A percentile compares a stretch with the other conserved stretches of the same genome.
These are phyloP conservation scores for Dermolepida albohirtum DNA, from an alignment of 2,888 invertebrate genomes.

Conservation along the genomic window DNA sequence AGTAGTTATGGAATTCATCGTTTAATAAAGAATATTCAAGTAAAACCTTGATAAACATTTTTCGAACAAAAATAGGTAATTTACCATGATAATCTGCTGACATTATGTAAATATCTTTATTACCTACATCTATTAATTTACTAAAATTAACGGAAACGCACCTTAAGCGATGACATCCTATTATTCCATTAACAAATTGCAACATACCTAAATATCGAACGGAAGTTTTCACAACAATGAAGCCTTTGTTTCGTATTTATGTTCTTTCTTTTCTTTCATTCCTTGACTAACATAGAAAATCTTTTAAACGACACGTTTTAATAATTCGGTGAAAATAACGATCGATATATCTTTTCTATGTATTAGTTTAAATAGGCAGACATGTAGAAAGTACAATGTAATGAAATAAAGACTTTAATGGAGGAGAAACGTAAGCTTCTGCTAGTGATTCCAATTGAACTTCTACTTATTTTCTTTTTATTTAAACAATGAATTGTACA, in stretches of 20 bases:
- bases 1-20: too few relatives aligned
- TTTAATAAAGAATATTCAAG: too few relatives aligned
- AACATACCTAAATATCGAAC: constrained; percentile 1
- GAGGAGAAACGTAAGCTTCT: background rate
- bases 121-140: background rate
- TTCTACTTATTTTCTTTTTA: too few relatives aligned
- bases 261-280: background rate
- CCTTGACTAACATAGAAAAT: constrained; percentile 19
- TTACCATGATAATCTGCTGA: constrained; percentile 2
- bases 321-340: constrained; percentile 20
- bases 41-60: background rate
- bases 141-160: constrained; percentile 12
- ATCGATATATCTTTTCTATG: background rate
- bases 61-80: background rate
- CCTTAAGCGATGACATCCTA: constrained; percentile 11
- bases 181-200: constrained; percentile 24
- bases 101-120: constrained; percentile 5
- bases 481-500: too few relatives aligned
- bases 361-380: background rate
- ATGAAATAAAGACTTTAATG: constrained; percentile 7
- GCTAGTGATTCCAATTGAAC: too few relatives aligned
- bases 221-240: constrained; percentile 14
- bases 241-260: background rate
- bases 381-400: constrained; percentile 9
- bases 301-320: constrained; percentile 18